phyloP scores from a whole-genome alignment of 2,113 vertebrate species.

The Corythoichthys haematopterus region DNA sequence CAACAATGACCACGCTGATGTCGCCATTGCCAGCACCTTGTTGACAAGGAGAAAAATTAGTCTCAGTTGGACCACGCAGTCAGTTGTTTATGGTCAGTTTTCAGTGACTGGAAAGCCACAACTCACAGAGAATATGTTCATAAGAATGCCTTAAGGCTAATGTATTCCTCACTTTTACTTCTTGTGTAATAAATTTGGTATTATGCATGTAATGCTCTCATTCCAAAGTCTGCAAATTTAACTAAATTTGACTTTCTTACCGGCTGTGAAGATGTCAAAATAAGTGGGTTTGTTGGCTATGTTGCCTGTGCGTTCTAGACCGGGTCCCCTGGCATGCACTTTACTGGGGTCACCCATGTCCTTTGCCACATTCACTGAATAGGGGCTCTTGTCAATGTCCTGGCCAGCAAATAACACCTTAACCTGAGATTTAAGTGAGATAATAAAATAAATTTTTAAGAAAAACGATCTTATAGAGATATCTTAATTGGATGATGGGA shows the following conservation, averaged over 20 bases:
- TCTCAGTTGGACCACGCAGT: neutral
- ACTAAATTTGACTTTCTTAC: conserved; percentile 53
- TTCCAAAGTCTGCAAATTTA: neutral
- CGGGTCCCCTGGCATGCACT: conserved; percentile 88
- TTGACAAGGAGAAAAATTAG: neutral
- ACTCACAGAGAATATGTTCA: neutral
- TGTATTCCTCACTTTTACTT: neutral
- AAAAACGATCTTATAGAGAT: neutral
- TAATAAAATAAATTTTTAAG: neutral
- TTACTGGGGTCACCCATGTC: conserved; percentile 85
- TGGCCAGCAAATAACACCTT: conserved; percentile 95
- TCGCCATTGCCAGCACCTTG: conserved; percentile 89
- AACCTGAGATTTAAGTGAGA: conserved; percentile 70
- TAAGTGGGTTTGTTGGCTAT: conserved; percentile 91
- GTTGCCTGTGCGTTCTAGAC: conserved; percentile 85
- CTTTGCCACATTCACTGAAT: conserved; percentile 84
- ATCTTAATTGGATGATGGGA: no score
- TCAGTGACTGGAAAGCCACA: neutral
- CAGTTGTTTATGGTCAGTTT: neutral
- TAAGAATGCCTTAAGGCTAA: neutral
- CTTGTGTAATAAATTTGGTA: neutral
- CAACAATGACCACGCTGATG: conserved; percentile 87
- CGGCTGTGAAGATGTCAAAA: conserved; percentile 97
- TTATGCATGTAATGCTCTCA: neutral
- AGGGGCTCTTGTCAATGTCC: conserved; percentile 90